Evolutionary conservation across 2,113 vertebrate genomes (phyloP).

Genomic region (Neomonachus schauinslandi): DNA sequence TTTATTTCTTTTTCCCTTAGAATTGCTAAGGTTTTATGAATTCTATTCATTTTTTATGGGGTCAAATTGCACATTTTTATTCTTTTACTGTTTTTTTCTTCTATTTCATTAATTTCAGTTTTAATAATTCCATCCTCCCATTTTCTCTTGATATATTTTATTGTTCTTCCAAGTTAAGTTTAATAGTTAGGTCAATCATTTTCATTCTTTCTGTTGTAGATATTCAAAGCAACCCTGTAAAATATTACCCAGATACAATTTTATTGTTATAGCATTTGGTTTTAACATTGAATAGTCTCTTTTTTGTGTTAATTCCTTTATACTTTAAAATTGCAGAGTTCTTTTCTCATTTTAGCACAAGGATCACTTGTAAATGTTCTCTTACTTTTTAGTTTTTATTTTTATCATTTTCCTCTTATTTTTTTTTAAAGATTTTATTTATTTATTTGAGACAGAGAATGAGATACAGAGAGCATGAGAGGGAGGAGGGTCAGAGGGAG

Average conservation of each 20-base stretch:
- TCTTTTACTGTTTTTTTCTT: neutral
- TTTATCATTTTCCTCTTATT: neutral
- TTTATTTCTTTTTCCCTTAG: neutral
- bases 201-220: neutral
- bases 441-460: no score
- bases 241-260: neutral
- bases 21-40: neutral
- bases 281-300: neutral
- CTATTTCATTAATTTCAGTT: constrained; percentile 15
- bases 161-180: neutral
- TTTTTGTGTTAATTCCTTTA: neutral
- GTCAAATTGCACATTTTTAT: neutral
- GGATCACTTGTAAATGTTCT: neutral
- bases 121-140: neutral
- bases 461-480: no score
- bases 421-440: no score
- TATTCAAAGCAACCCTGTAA: neutral
- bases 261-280: neutral
- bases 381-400: neutral
- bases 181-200: neutral
- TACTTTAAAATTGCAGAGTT: neutral
- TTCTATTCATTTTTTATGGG: neutral
- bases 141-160: neutral
- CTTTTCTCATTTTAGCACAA: neutral
- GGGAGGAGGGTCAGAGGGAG: no score